Conservation (phyloP, 1,140 invertebrate genomes). For the Drosophila sp. region DNA sequence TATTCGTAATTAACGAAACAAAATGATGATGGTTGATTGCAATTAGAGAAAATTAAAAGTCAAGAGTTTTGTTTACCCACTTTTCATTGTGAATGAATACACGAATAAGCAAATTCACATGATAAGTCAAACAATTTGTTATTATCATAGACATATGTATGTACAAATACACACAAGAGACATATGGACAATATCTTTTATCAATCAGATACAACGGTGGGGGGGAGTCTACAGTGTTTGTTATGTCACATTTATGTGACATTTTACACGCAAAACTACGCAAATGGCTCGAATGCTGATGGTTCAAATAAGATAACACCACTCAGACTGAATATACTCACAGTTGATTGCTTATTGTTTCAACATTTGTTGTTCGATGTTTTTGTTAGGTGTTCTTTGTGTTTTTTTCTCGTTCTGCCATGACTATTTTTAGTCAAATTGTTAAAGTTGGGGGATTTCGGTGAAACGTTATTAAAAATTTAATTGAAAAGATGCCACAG, state of each 20-base stretch:
- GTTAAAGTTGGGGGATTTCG: neutral
- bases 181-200: conserved; percentile 9
- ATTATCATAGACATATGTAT: conserved; percentile 13
- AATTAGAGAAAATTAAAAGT: conserved; percentile 17
- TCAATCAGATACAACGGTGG: conserved; percentile 22
- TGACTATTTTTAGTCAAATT: conserved; percentile 9
- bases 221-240: neutral
- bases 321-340: conserved; percentile 23
- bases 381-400: conserved; percentile 18
- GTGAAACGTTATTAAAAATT: conserved; percentile 47
- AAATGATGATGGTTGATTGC: conserved; percentile 7
- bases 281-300: conserved; percentile 41
- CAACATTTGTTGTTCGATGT: conserved; percentile 13
- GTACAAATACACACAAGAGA: neutral
- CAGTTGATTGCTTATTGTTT: conserved; percentile 57
- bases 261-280: conserved; percentile 59
- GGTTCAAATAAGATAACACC: conserved; percentile 48
- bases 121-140: conserved; percentile 32
- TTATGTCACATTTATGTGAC: conserved; percentile 41
- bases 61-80: conserved; percentile 11
- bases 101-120: conserved; percentile 24
- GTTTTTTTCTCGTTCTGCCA: neutral
- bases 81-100: conserved; percentile 11
- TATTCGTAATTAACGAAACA: conserved; percentile 6
- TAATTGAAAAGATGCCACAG: conserved; percentile 43